Conservation (phyloP, 2,888 invertebrate genomes). For the Cabera pusaria region DNA sequence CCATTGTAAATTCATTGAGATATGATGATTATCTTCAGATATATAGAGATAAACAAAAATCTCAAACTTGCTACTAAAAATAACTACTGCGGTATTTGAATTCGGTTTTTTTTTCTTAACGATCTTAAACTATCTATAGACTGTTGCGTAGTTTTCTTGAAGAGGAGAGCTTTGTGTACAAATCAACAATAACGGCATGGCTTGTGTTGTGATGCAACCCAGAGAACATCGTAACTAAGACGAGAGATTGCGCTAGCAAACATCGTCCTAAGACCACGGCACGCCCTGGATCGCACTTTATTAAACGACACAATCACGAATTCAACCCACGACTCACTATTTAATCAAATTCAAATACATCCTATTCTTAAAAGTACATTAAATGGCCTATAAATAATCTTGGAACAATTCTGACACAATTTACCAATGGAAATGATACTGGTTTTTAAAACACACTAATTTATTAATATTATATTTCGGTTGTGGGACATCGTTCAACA, state of each 20-base stretch:
- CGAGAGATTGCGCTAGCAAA: conserved; percentile 51
- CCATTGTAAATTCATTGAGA: no score
- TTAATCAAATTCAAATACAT: conserved; percentile 57
- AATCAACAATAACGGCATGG: conserved; percentile 28
- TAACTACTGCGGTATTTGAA: no score
- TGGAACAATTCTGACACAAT: conserved; percentile 2
- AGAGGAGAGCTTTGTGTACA: not conserved
- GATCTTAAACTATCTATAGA: no score
- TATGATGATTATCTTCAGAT: no score
- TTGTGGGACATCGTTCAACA: no score
- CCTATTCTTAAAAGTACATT: conserved; percentile 45
- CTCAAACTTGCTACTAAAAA: no score
- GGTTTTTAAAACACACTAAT: no score
- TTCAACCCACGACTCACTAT: conserved; percentile 63
- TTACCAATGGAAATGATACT: conserved; percentile 4
- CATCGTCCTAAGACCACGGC: conserved; percentile 48
- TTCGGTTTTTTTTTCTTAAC: no score
- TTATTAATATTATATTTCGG: no score
- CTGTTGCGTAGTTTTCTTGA: no score
- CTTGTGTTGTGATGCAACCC: conserved; percentile 51
- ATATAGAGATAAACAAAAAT: no score
- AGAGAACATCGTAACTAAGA: conserved; percentile 50
- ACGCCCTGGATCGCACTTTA: conserved; percentile 58
- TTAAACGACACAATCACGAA: conserved; percentile 72
- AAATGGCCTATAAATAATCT: conserved; percentile 16